These are phyloP conservation scores for Irena cyanogastra DNA, from an alignment of 2,113 vertebrate genomes.

Conservation along the genomic window DNA sequence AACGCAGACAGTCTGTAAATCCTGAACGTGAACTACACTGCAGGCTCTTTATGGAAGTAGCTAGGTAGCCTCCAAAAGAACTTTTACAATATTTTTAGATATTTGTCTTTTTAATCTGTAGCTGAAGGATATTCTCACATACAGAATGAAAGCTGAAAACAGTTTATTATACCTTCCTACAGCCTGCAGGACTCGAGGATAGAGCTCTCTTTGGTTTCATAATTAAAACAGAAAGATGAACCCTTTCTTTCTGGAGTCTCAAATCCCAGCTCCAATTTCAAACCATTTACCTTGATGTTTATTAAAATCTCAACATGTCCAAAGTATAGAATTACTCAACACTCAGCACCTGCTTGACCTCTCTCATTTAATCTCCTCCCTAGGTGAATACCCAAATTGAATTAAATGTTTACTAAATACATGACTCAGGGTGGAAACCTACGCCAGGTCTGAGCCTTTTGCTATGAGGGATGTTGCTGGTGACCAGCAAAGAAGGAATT, in stretches of 20 bases:
- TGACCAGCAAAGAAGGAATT: not conserved
- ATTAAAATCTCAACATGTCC: constrained; percentile 62
- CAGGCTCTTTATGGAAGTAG: not conserved
- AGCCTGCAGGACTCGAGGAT: not conserved
- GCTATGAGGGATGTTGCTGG: not conserved
- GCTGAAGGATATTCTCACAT: constrained; percentile 36
- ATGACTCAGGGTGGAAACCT: not conserved
- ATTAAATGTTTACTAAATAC: constrained; percentile 64
- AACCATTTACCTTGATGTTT: constrained; percentile 67
- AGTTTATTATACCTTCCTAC: constrained; percentile 21
- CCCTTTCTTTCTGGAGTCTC: constrained; percentile 29
- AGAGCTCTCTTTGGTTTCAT: constrained; percentile 50
- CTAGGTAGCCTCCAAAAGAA: not conserved
- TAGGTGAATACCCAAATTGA: constrained; percentile 53
- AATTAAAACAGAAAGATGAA: constrained; percentile 67
- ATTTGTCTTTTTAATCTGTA: not conserved
- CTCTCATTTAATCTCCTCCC: constrained; percentile 32
- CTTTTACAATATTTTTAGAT: not conserved
- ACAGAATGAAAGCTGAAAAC: constrained; percentile 32
- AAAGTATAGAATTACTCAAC: constrained; percentile 64
- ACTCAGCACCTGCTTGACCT: constrained; percentile 69
- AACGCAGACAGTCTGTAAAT: not conserved
- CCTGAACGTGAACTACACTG: not conserved
- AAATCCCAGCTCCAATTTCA: constrained; percentile 69
- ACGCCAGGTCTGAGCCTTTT: not conserved